phyloP scores from a whole-genome alignment of 2,888 invertebrate species.

The Diadromus collaris region DNA sequence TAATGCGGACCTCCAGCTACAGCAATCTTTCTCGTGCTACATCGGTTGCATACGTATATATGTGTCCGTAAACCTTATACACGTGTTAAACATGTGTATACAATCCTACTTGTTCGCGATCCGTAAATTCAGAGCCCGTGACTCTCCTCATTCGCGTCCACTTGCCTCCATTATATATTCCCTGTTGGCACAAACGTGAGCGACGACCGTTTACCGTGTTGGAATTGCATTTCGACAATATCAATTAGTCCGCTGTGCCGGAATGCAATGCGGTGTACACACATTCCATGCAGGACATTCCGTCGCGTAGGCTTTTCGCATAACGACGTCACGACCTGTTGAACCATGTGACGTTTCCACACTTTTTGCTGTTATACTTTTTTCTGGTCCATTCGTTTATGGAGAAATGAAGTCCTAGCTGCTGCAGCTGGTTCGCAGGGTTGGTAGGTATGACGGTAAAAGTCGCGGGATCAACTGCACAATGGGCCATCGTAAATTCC shows the following conservation, averaged over 20 bases:
- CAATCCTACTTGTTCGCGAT: background rate
- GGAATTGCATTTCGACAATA: constrained; percentile 53
- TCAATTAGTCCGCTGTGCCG: constrained; percentile 47
- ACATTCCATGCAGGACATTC: background rate
- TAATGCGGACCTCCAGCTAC: background rate
- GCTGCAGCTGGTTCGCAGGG: background rate
- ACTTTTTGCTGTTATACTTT: constrained; percentile 13
- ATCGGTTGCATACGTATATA: background rate
- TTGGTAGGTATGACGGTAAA: background rate
- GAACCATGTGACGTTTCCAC: constrained; percentile 39
- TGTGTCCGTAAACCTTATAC: background rate
- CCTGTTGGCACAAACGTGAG: constrained; percentile 23
- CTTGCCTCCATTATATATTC: constrained; percentile 29
- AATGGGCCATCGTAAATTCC: constrained; percentile 41
- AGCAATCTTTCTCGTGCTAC: background rate
- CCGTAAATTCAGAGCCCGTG: constrained; percentile 15
- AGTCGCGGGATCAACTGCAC: constrained; percentile 26
- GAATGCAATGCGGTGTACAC: background rate
- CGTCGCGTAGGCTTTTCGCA: background rate
- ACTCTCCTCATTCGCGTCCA: background rate
- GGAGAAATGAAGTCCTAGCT: background rate
- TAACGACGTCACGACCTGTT: constrained; percentile 54
- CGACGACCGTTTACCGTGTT: constrained; percentile 18
- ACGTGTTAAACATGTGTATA: background rate
- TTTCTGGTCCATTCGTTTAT: background rate